Evolutionary conservation across 2,797 vertebrate genomes (phyloP), one percentile per base, ranked within the genome.

Genomic region (Danio choprae): DNA sequence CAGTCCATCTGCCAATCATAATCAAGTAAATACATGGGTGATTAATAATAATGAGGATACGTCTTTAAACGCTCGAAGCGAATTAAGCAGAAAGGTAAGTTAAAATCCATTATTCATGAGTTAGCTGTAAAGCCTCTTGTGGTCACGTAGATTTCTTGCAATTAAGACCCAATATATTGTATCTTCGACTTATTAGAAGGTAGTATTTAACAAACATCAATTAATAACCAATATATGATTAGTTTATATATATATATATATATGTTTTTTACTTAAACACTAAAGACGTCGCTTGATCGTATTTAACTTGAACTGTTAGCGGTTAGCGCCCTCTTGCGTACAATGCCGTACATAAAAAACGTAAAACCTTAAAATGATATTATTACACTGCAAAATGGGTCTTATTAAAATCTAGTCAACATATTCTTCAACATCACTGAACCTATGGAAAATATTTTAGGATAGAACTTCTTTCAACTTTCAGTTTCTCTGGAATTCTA

Each of bases 301-400:
- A 10, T 11, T 18, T 16, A 0, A 6, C 56, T 67, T 77, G 5
- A n/a, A 46, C 1, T 46, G 10, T 58, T 16, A 76, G 38, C 6
- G 15, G 44, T 9, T 58, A n/a, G 51, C 22, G 74, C 51, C 74
- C 40, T 67, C 74, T 58, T 13, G 53, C 16, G 74, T 9, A 46
- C 11, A 13, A 46, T 58, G 22, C 36, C 7, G 9, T 15, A 8
- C 6, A 13, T 67, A 29, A 44, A 67, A 16, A 62, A 15, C 5
- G n/a, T 1, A 58, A 73, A 16, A 48, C 5, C 5, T 75, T 36
- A 36, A 74, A 10, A 6, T 29, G 0, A 12, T 2, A 0, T 5
- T 41, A 20, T 11, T 10, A 36, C 8, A 18, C 7, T n/a, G n/a
- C n/a, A n/a, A n/a, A n/a, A n/a, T n/a, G n/a, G n/a, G n/a, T n/a